phyloP scores from a whole-genome alignment of 2,797 vertebrate species.

The Melanotaenia parkinsoni region DNA sequence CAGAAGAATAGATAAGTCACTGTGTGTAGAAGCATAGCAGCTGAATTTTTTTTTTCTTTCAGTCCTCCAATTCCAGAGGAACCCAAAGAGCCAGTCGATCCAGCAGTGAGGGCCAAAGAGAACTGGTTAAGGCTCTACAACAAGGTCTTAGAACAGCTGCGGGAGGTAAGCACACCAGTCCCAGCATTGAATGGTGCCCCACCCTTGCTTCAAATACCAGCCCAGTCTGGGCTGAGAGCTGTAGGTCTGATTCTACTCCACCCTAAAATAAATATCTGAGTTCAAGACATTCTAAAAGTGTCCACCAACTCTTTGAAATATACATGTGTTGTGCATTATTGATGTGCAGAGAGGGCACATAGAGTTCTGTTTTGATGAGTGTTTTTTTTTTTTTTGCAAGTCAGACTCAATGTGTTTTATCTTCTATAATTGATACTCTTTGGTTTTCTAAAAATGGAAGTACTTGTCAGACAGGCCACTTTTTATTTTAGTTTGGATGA shows the following conservation, averaged over 20 bases:
- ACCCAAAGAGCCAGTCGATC: constrained; percentile 87
- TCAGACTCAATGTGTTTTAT: constrained; percentile 52
- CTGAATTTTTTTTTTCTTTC: constrained; percentile 19
- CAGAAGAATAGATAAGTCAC: constrained; percentile 8
- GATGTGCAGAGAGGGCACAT: constrained; percentile 52
- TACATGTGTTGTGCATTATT: constrained; percentile 76
- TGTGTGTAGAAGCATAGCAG: constrained; percentile 4
- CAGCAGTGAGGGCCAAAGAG: constrained; percentile 89
- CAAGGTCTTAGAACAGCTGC: constrained; percentile 94
- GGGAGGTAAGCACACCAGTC: constrained; percentile 86
- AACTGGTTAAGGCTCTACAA: constrained; percentile 97
- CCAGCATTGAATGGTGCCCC: constrained; percentile 6
- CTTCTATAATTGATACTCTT: constrained; percentile 57
- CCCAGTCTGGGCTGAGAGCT: constrained; percentile 16
- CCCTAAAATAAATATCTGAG: constrained; percentile 38
- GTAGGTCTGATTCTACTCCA: constrained; percentile 27
- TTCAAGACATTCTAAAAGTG: constrained; percentile 58
- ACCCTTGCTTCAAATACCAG: constrained; percentile 9
- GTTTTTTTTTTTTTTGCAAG: constrained; percentile 32
- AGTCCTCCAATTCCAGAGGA: constrained; percentile 84
- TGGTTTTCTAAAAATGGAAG: constrained; percentile 39
- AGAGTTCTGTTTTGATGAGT: constrained; percentile 59
- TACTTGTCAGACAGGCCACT: constrained; percentile 15
- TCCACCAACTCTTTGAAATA: constrained; percentile 73
- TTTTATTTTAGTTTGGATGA: constrained; percentile 47